Evolutionary conservation across 2,113 vertebrate genomes (phyloP), one percentile per base, ranked within the genome.

Genomic region (Etheostoma spectabile): DNA sequence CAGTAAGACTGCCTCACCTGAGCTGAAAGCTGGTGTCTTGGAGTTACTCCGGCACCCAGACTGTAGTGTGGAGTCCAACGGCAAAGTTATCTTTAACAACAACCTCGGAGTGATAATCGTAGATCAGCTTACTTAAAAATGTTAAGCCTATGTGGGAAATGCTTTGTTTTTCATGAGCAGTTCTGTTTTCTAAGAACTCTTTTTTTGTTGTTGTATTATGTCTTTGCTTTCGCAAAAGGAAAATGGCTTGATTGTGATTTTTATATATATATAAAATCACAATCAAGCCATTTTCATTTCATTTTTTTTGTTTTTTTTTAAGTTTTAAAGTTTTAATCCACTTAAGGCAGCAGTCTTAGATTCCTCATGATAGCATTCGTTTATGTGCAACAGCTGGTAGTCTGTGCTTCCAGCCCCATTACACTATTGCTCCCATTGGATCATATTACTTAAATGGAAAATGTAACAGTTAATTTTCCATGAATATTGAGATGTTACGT

Each of bases 81-180:
- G 96, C 14, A 97, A 92, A 66, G 88, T 98, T 62, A 57, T 99
- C 48, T 98, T 99, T 68, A 97, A 97, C 86, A 97, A 96, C 80
- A 97, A 82, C 81, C 80, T 97, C 6, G 92, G 91, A 73, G 96
- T 89, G 56, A 92, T 98, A 57, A 93, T 97, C 55, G 19, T 97
- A 56, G 94, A 96, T 22, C 81, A 94, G 48, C 64, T 49, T 6
- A n/a, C 27, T 2, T 92, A 87, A 79, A 83, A 67, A 59, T 30
- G 27, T 24, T 52, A 35, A 33, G 35, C 15, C 18, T 22, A 2
- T 79, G 24, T 19, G 11, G 12, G 14, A 63, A 56, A 56, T 21
- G 2, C 3, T 10, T 60, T 38, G 16, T 19, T 48, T 62, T 12
- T 62, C 53, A 42, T 69, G 27, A 71, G 57, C 21, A 46, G 0